Base-by-base conservation (phyloP, 2,888 invertebrate species). In the Teinopalpus imperialis region DNA sequence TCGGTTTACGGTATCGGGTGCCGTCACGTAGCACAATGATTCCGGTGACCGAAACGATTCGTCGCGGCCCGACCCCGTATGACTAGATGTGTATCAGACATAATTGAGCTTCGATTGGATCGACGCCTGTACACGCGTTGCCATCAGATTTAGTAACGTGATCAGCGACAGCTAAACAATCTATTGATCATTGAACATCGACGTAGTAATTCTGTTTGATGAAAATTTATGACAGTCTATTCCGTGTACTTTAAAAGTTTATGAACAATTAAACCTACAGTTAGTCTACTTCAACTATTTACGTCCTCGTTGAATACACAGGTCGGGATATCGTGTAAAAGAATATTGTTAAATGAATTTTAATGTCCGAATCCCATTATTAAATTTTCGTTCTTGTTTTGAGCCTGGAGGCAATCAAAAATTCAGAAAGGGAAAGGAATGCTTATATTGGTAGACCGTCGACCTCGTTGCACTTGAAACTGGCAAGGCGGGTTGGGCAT, bases 201-300 rank as follows among this genome's bases (percentile, higher is more conserved):
- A 71, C 67, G 69, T 61, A 70, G 60, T 69, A 70, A 74, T 75
- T 69, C 63, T 56, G 53, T 66, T 69, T 77, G 75, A 81, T 78
- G 71, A 74, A 65, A 60, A 66, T 63, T 64, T 66, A 74, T 71
- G 67, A 70, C 68, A 69, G 62, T 57, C 64, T 66, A 61, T 66
- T 74, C 69, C 66, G 66, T 68, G 69, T 74, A 61, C 60, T 73
- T 69, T 61, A 65, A 73, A 69, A 64, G 9, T 31, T 44, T 35
- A 43, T 27, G 7, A 21, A 14, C 27, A 9, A 21, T 35, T 6
- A 24, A 31, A n/a, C n/a, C 20, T 8, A 8, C 1, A 13, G 10
- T 21, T 32, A 13, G 7, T 10, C 21, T 16, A 8, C 21, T 29
- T 35, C 10, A 6, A 18, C 1, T 34, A 42, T 48, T 51, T 49